Base-by-base conservation (phyloP, 2,113 vertebrate species). In the Sander lucioperca region DNA sequence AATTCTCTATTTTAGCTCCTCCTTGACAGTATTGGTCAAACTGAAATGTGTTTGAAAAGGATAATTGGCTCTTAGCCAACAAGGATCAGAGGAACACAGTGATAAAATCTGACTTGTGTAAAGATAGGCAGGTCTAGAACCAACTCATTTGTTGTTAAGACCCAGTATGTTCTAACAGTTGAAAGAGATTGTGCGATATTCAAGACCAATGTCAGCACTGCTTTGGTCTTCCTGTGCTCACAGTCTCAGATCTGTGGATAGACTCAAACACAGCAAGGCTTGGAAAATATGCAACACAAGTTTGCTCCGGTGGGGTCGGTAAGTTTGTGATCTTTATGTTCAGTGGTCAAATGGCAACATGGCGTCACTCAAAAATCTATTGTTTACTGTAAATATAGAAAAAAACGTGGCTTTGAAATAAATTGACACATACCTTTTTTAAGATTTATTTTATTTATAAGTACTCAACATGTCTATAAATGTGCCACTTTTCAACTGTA, bases 271-370 rank as follows among this genome's bases (percentile, higher is more conserved):
- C 50, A 58, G 30, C 39, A 64, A 45, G 9, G 30, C 7, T 1
- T 86, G 80, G 90, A 85, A 65, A 51, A 47, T 56, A 57, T 48
- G 45, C 73, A 77, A 23, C 2, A 25, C 53, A n/a, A 43, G 45
- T 61, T 81, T 73, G 50, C 54, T 80, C 56, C 75, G 68, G 54
- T 13, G 30, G 47, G 39, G 48, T 47, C 74, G 82, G 90, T 93
- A 69, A 87, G 82, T 90, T 74, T 3, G 6, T 50, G 1, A 13
- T 48, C 48, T 6, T 45, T 14, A 21, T 15, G 6, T 33, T 63
- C 33, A 21, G 8, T 3, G 19, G 1, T 25, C 5, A 15, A 27
- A 62, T 18, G 16, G 27, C 7, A 43, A n/a, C 39, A 10, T 39
- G 39, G 9, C 9, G 9, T 39, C 2, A 39, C 39, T 39, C 39